A percentile compares a stretch with the other conserved stretches of the same genome.
Conservation (phyloP, 2,797 vertebrate genomes). For the Pangasius macronema region DNA sequence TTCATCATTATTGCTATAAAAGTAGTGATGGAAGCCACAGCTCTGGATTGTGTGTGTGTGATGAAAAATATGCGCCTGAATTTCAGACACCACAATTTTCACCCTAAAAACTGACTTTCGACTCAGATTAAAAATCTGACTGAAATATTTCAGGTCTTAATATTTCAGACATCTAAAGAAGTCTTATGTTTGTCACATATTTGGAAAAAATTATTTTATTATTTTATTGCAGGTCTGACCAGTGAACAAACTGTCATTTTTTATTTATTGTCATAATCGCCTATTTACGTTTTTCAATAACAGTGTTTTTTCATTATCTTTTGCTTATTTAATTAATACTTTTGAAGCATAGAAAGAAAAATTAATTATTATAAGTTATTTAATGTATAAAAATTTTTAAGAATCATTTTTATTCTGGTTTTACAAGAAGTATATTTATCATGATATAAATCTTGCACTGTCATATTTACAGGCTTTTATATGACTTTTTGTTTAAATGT, state of each 20-base stretch:
- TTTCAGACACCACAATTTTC: not conserved
- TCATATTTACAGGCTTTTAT: not conserved
- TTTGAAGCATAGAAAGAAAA: not conserved
- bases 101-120: not conserved
- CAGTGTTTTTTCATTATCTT: not conserved
- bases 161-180: not conserved
- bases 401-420: not conserved
- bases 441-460: not conserved
- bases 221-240: not conserved
- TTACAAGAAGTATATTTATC: not conserved
- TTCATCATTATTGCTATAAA: not conserved
- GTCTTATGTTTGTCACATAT: not conserved
- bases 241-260: not conserved
- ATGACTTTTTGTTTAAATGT: not conserved
- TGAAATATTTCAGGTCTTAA: not conserved
- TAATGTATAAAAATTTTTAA: not conserved
- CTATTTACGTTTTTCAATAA: not conserved
- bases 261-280: not conserved
- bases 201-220: not conserved
- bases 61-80: not conserved
- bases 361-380: not conserved
- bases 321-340: too few relatives aligned
- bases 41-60: not conserved
- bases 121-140: not conserved
- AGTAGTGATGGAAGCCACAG: not conserved